phyloP scores from a whole-genome alignment of 2,888 invertebrate genomes.

The Acanthacorydalis orientalis region DNA sequence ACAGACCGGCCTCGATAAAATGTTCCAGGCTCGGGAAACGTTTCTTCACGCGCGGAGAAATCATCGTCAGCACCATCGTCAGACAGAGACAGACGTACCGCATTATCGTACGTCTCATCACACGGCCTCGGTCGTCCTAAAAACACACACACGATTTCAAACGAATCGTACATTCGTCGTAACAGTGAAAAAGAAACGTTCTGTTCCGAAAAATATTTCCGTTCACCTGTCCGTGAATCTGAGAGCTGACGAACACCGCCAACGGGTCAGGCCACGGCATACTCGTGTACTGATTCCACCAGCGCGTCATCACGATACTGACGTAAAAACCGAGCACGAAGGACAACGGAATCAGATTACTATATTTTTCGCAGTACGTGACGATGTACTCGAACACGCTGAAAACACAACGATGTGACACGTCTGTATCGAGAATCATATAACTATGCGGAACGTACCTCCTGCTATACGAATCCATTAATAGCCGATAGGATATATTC shows the following conservation, averaged over 20 bases:
- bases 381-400: slow-evolving; percentile 71
- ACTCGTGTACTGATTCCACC: slow-evolving; percentile 73
- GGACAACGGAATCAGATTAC: slow-evolving; percentile 76
- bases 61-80: slow-evolving; percentile 75
- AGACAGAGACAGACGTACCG: slow-evolving; percentile 71
- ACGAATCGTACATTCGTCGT: no score
- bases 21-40: slow-evolving; percentile 72
- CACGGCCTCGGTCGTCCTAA: slow-evolving; percentile 63
- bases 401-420: slow-evolving; percentile 14
- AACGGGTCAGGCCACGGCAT: slow-evolving; percentile 81
- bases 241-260: slow-evolving; percentile 72
- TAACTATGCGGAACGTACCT: slow-evolving; percentile 31
- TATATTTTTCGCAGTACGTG: slow-evolving; percentile 71
- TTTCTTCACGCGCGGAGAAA: slow-evolving; percentile 77
- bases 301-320: slow-evolving; percentile 78
- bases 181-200: no score
- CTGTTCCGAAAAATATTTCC: not conserved
- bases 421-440: slow-evolving; percentile 1
- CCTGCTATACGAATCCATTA: slow-evolving; percentile 48
- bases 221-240: slow-evolving; percentile 58
- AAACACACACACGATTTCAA: no score
- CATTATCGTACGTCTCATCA: slow-evolving; percentile 70
- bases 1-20: slow-evolving; percentile 68
- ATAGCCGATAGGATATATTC: slow-evolving; percentile 59
- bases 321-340: slow-evolving; percentile 93